Conservation (phyloP, 1,140 invertebrate genomes). For the Lepidotrigona ventralis region DNA sequence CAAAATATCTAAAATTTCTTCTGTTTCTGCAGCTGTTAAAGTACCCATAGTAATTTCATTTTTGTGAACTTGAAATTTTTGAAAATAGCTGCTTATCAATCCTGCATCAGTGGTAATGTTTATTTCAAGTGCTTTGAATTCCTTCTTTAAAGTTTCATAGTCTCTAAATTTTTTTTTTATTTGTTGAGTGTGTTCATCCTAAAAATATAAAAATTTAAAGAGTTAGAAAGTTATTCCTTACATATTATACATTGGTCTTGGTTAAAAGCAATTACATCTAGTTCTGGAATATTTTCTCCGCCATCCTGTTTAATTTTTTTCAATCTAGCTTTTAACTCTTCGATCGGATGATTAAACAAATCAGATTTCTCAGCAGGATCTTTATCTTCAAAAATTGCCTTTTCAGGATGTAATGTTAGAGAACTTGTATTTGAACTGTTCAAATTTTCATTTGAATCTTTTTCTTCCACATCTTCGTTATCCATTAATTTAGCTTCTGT, state of each 20-base stretch:
- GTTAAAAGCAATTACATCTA: slow-evolving; percentile 50
- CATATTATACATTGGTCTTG: background rate
- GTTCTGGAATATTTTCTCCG: slow-evolving; percentile 37
- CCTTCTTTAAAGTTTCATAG: slow-evolving; percentile 86
- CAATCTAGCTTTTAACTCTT: slow-evolving; percentile 72
- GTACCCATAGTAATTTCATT: slow-evolving; percentile 66
- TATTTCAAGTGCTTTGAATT: slow-evolving; percentile 83
- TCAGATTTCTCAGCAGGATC: slow-evolving; percentile 57
- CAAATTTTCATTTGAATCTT: slow-evolving; percentile 70
- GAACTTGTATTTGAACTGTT: slow-evolving; percentile 69
- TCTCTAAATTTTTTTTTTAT: slow-evolving; percentile 79
- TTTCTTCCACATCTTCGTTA: slow-evolving; percentile 72
- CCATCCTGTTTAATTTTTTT: slow-evolving; percentile 67
- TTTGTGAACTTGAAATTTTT: slow-evolving; percentile 79
- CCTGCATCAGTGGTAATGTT: slow-evolving; percentile 85
- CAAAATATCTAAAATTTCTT: slow-evolving; percentile 81
- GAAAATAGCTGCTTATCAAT: slow-evolving; percentile 83
- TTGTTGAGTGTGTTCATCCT: slow-evolving; percentile 57
- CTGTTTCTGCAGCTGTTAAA: slow-evolving; percentile 64
- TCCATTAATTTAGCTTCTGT: slow-evolving; percentile 88
- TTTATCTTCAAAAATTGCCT: slow-evolving; percentile 60
- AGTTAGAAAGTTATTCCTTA: slow-evolving; percentile 1
- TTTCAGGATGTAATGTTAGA: slow-evolving; percentile 70
- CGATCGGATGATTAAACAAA: slow-evolving; percentile 64
- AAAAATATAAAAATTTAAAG: slow-evolving; percentile 30